Percentiles rank a stretch among this genome's conserved stretches.
Evolutionary conservation across 1,140 invertebrate species (phyloP).

Genomic region (Antheraea mylitta): DNA sequence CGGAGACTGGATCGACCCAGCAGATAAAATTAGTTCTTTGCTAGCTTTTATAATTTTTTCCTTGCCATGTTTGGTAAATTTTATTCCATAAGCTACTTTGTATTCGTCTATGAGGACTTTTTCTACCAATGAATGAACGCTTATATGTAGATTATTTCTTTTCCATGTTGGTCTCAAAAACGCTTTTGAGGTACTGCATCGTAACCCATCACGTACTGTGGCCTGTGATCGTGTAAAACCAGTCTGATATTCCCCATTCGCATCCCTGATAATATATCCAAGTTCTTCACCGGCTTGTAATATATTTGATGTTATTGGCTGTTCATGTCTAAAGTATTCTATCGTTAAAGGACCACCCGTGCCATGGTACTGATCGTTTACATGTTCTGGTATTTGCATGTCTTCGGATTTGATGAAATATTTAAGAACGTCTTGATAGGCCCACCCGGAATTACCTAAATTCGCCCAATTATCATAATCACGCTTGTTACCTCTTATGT

Average conservation of each 20-base stretch:
- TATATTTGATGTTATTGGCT: constrained; percentile 82
- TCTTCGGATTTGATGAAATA: constrained; percentile 90
- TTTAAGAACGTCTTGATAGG: constrained; percentile 88
- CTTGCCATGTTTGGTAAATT: constrained; percentile 78
- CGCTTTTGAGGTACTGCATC: constrained; percentile 91
- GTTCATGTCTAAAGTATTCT: constrained; percentile 82
- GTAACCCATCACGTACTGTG: constrained; percentile 88
- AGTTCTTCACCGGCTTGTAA: constrained; percentile 85
- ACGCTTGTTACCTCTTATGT: constrained; percentile 89
- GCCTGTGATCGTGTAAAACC: constrained; percentile 87
- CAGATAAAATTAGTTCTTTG: constrained; percentile 86
- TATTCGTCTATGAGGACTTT: constrained; percentile 82
- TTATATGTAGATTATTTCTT: constrained; percentile 87
- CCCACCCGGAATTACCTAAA: constrained; percentile 86
- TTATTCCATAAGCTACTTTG: constrained; percentile 81
- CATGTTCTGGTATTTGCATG: constrained; percentile 81
- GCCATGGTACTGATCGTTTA: constrained; percentile 83
- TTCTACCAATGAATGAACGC: constrained; percentile 82
- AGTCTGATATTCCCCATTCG: constrained; percentile 87
- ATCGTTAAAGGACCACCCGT: constrained; percentile 83
- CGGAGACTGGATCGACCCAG: constrained; percentile 86
- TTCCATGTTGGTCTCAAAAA: constrained; percentile 86
- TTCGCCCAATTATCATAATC: constrained; percentile 92
- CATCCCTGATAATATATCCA: constrained; percentile 85
- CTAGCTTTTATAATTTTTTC: constrained; percentile 75